Evolutionary conservation across 1,140 invertebrate species (phyloP), one percentile per base, ranked within the genome.

Genomic region (Orussus abietinus): DNA sequence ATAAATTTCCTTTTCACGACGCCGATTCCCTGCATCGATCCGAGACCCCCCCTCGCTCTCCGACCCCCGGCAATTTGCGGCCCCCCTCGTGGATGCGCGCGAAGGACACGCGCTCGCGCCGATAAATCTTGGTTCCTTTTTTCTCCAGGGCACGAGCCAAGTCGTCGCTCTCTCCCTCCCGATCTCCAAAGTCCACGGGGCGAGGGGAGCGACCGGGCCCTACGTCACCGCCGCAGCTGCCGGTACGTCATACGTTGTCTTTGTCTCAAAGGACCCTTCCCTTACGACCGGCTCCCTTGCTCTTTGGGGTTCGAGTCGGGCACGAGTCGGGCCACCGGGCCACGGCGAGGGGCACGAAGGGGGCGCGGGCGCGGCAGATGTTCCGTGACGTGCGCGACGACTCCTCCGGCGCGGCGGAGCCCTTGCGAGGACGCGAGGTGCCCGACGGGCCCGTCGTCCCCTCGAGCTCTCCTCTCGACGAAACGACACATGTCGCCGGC

Each of bases 211-310:
- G 50, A 41, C 55, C 17, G 35, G 21, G 30, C 20, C 40, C 30
- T 66, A 69, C 66, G 66, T 69, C 66, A 69, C 57, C 42, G 31
- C 36, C 53, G 66, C 69, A 69, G 69, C 69, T 72, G 69, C 64
- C 56, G 38, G 59, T 61, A 66, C 66, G 67, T 69, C 67, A 70
- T 64, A 64, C 64, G 55, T 63, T 69, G 70, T 70, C 69, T 72
- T 72, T 72, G 69, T 72, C 69, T 72, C 67, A 72, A 62, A 66
- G 61, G 62, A 70, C 66, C 65, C 65, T 68, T 55, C 39, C 44
- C 48, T 52, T 50, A 42, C 31, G 38, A 12, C 17, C 40, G 13
- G n/a, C 38, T 29, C 49, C 51, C 45, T 42, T 48, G 22, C 25
- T 42, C 30, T 32, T 34, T 34, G n/a, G 22, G 22, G 22, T 25